A percentile compares a stretch with the other conserved stretches of the same genome.
phyloP scores from a whole-genome alignment of 2,888 invertebrate genomes.

The Dione juno region DNA sequence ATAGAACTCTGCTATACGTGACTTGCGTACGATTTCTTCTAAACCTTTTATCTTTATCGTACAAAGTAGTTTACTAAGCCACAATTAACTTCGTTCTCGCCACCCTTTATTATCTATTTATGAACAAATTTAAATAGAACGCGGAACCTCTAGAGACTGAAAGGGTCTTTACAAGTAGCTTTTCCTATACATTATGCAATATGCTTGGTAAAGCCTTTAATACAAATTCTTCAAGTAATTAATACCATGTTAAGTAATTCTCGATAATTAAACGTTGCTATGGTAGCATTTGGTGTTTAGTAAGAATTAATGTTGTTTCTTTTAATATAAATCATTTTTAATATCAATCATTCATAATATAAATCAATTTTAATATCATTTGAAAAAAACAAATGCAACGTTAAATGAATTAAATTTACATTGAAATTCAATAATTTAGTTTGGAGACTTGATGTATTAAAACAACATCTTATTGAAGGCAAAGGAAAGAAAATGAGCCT shows the following conservation, averaged over 20 bases:
- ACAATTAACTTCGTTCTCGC: slow-evolving; percentile 56
- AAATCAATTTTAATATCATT: too few relatives aligned
- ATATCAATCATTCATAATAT: too few relatives aligned
- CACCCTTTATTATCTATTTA: slow-evolving; percentile 73
- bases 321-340: too few relatives aligned
- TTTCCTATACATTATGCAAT: slow-evolving; percentile 28
- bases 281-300: background rate
- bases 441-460: too few relatives aligned
- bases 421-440: too few relatives aligned
- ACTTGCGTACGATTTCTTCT: slow-evolving; percentile 48
- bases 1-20: background rate
- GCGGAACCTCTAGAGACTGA: slow-evolving; percentile 43
- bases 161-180: slow-evolving; percentile 19
- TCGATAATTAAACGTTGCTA: slow-evolving; percentile 18
- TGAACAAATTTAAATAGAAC: slow-evolving; percentile 71
- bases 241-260: slow-evolving; percentile 24
- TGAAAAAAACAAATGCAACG: too few relatives aligned
- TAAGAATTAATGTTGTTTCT: background rate
- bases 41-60: slow-evolving; percentile 68
- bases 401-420: too few relatives aligned
- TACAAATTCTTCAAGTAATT: slow-evolving; percentile 29
- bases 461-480: too few relatives aligned
- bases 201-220: slow-evolving; percentile 19
- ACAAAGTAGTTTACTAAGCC: slow-evolving; percentile 73
- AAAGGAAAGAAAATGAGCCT: too few relatives aligned